Evolutionary conservation across 2,888 invertebrate species (phyloP).

Genomic region (Amiota mariae): DNA sequence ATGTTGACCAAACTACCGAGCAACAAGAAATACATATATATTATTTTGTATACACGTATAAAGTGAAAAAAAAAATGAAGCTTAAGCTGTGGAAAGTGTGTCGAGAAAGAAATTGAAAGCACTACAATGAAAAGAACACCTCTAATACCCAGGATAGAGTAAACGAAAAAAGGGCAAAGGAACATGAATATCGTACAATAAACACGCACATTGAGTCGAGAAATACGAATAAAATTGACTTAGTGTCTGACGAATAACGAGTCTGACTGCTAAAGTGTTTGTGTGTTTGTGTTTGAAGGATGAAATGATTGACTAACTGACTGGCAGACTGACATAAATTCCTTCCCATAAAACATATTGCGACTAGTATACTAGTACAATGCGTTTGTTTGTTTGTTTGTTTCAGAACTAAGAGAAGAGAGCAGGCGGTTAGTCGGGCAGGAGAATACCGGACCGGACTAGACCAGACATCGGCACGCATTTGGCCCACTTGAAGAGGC

Average conservation of each 20-base stretch:
- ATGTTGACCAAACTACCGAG: conserved; percentile 11
- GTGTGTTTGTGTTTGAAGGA: too few relatives aligned
- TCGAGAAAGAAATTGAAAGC: too few relatives aligned
- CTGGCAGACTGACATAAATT: conserved; percentile 8
- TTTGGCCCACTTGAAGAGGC: conserved; percentile 21
- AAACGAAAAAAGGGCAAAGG: background rate
- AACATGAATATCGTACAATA: background rate
- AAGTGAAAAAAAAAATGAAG: too few relatives aligned
- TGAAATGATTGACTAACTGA: conserved; percentile 16
- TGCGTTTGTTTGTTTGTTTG: too few relatives aligned
- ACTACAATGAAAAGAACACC: background rate
- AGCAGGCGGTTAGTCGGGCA: too few relatives aligned
- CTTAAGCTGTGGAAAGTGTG: too few relatives aligned
- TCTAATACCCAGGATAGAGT: background rate
- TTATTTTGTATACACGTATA: too few relatives aligned
- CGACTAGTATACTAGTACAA: too few relatives aligned
- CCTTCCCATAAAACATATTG: too few relatives aligned
- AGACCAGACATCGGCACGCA: conserved; percentile 16
- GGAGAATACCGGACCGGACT: background rate
- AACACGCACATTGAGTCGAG: background rate
- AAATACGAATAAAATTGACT: conserved; percentile 16
- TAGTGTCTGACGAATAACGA: background rate
- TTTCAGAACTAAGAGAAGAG: too few relatives aligned
- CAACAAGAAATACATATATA: too few relatives aligned
- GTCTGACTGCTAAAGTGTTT: too few relatives aligned